Conservation (phyloP, 1,140 invertebrate genomes). For the Aethina tumida region DNA sequence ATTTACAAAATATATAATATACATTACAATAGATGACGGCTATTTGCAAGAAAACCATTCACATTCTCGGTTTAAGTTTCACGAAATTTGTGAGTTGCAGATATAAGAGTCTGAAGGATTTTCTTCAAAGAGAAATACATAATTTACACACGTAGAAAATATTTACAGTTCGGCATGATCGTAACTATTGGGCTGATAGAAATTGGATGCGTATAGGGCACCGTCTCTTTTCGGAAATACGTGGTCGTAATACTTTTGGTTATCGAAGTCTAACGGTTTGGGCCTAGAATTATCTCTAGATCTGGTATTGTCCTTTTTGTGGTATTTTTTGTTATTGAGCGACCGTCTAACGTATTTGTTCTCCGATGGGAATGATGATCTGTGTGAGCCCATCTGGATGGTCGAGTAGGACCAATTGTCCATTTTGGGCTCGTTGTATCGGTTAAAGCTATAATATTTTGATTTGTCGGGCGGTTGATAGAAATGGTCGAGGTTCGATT, state of each 20-base stretch:
- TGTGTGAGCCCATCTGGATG: slow-evolving; percentile 14
- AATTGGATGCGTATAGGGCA: slow-evolving; percentile 18
- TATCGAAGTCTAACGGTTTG: slow-evolving; percentile 30
- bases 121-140: not conserved
- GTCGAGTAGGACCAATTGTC: slow-evolving; percentile 28
- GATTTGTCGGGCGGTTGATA: slow-evolving; percentile 15
- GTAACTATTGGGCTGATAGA: slow-evolving; percentile 31
- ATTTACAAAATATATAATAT: not conserved
- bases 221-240: slow-evolving; percentile 29
- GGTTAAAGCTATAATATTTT: slow-evolving; percentile 28
- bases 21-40: not conserved
- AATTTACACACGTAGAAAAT: slow-evolving; percentile 7
- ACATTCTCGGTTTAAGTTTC: not conserved
- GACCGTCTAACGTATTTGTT: slow-evolving; percentile 22
- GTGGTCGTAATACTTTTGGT: slow-evolving; percentile 33
- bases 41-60: not conserved
- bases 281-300: slow-evolving; percentile 21
- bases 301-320: slow-evolving; percentile 16
- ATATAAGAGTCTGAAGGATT: slow-evolving; percentile 1
- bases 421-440: slow-evolving; percentile 20
- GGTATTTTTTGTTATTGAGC: slow-evolving; percentile 13
- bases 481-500: slow-evolving; percentile 18
- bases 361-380: slow-evolving; percentile 17
- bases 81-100: not conserved
- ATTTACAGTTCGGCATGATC: slow-evolving; percentile 35